Evolutionary conservation across 2,113 vertebrate species (phyloP).

Genomic region (Thunnus maccoyii): DNA sequence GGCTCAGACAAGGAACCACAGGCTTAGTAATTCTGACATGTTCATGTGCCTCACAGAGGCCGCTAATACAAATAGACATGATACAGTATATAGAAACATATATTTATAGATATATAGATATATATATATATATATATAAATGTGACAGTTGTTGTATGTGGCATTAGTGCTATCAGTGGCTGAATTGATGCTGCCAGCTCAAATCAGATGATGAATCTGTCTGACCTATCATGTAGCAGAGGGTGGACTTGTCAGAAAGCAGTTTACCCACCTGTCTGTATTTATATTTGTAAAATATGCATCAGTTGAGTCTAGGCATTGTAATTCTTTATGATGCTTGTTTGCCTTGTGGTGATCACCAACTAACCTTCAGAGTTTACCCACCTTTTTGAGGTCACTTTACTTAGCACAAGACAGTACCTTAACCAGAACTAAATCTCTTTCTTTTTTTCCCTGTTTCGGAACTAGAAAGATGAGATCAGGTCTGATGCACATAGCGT

Average conservation of each 20-base stretch:
- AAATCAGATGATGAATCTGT: slow-evolving; percentile 18
- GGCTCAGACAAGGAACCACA: slow-evolving; percentile 55
- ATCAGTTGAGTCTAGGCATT: slow-evolving; percentile 7
- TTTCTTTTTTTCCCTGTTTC: background rate
- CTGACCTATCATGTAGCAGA: slow-evolving; percentile 29
- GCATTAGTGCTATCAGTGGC: slow-evolving; percentile 34
- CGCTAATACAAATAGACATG: slow-evolving; percentile 26
- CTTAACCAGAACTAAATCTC: background rate
- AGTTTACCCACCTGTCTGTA: background rate
- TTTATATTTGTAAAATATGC: slow-evolving; percentile 5
- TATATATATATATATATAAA: slow-evolving; percentile 33
- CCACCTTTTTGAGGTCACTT: background rate
- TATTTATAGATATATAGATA: slow-evolving; percentile 32
- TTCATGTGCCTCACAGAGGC: slow-evolving; percentile 71
- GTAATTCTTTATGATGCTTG: slow-evolving; percentile 9
- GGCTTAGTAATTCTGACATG: slow-evolving; percentile 41
- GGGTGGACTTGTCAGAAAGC: background rate
- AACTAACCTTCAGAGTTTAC: background rate
- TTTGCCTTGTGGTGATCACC: slow-evolving; percentile 46
- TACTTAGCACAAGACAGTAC: slow-evolving; percentile 26
- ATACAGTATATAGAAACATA: slow-evolving; percentile 35
- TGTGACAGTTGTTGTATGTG: slow-evolving; percentile 42
- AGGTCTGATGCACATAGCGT: slow-evolving; percentile 8
- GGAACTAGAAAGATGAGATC: slow-evolving; percentile 9
- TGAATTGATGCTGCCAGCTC: slow-evolving; percentile 45